Conservation (phyloP, 1,140 invertebrate genomes). For the Leptinotarsa defecta region DNA sequence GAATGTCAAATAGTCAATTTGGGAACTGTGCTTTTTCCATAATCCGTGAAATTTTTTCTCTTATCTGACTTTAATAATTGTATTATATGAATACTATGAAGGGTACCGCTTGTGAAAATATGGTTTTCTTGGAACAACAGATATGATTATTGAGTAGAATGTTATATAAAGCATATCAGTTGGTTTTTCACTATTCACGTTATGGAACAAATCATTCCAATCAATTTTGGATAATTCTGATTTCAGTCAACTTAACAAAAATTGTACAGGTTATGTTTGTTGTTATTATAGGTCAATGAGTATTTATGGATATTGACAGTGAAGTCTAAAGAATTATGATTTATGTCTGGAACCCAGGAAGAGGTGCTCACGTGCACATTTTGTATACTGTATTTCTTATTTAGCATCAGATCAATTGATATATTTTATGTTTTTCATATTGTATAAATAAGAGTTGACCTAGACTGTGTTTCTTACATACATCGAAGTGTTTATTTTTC, state of each 20-base stretch:
- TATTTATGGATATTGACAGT: not conserved
- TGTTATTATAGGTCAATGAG: too few relatives aligned
- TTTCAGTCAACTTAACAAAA: not conserved
- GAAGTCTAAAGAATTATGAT: not conserved
- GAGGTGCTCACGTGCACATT: not conserved
- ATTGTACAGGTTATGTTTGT: not conserved
- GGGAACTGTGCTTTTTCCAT: not conserved
- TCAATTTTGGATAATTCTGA: not conserved
- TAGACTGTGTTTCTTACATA: too few relatives aligned
- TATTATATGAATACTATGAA: not conserved
- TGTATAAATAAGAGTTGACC: too few relatives aligned
- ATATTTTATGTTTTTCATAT: too few relatives aligned
- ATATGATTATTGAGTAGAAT: not conserved
- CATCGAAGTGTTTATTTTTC: too few relatives aligned
- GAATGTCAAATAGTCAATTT: constrained; percentile 3
- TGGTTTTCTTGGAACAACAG: not conserved
- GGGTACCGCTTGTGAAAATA: not conserved
- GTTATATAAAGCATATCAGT: not conserved
- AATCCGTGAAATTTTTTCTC: too few relatives aligned
- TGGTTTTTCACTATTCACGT: too few relatives aligned
- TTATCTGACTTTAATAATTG: too few relatives aligned
- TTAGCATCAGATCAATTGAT: not conserved
- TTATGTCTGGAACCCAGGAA: too few relatives aligned
- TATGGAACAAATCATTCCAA: too few relatives aligned
- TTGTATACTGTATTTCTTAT: not conserved